A percentile compares a stretch with the other conserved stretches of the same genome.
phyloP scores from a whole-genome alignment of 2,888 invertebrate species.

The Drosophila peninsularis region DNA sequence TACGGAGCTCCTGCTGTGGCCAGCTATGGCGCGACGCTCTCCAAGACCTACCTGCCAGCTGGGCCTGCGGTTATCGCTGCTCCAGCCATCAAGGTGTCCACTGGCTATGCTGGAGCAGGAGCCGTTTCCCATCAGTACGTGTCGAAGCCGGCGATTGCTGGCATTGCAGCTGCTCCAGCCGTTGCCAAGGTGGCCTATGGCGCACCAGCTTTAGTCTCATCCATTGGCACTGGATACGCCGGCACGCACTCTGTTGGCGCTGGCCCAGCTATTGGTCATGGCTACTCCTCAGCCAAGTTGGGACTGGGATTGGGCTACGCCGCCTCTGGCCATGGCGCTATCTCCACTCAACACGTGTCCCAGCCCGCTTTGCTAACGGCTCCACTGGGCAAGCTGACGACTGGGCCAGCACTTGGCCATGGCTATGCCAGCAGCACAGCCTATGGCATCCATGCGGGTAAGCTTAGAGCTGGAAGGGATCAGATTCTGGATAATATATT shows the following conservation, averaged over 20 bases:
- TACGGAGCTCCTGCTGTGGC: constrained; percentile 79
- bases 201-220: constrained; percentile 55
- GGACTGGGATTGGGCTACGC: no score
- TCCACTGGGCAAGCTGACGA: constrained; percentile 51
- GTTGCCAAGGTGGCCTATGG: constrained; percentile 52
- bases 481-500: neutral
- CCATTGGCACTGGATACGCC: constrained; percentile 48
- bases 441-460: constrained; percentile 58
- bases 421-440: constrained; percentile 51
- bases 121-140: constrained; percentile 74
- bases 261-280: constrained; percentile 55
- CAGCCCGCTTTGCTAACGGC: constrained; percentile 13
- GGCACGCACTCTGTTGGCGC: constrained; percentile 80
- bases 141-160: constrained; percentile 59
- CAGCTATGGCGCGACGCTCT: constrained; percentile 31
- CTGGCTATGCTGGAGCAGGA: constrained; percentile 57
- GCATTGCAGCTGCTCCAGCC: constrained; percentile 34
- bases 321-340: constrained; percentile 21
- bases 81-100: constrained; percentile 45
- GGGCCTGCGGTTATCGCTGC: constrained; percentile 46
- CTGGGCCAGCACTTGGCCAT: constrained; percentile 33
- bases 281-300: constrained; percentile 10
- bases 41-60: constrained; percentile 48
- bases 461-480: constrained; percentile 11
- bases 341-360: constrained; percentile 19